These are phyloP conservation scores for Dinocampus coccinellae DNA, from an alignment of 2,888 invertebrate species.

Conservation along the genomic window DNA sequence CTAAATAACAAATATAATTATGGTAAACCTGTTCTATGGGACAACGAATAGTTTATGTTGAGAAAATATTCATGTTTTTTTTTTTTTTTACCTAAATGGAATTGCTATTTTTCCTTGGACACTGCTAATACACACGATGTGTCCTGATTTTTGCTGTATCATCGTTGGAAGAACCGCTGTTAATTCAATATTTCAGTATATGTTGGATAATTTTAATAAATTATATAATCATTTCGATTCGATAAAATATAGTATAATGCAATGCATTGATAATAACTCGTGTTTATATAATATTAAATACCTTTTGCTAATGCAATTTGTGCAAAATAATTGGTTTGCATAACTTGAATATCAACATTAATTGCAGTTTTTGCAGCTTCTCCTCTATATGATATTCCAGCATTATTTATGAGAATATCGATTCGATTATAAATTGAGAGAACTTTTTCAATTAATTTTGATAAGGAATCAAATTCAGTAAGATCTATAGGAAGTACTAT, in stretches of 20 bases:
- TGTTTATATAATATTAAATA: slow-evolving; percentile 61
- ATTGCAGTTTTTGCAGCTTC: slow-evolving; percentile 80
- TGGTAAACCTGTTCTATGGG: too few relatives aligned
- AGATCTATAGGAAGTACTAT: slow-evolving; percentile 83
- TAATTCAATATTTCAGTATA: slow-evolving; percentile 63
- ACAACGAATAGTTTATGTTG: too few relatives aligned
- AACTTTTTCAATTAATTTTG: slow-evolving; percentile 76
- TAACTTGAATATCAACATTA: slow-evolving; percentile 87
- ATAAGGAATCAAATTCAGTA: slow-evolving; percentile 77
- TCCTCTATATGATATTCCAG: slow-evolving; percentile 88
- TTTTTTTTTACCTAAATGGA: slow-evolving; percentile 75
- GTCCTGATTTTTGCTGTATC: slow-evolving; percentile 81
- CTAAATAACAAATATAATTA: slow-evolving; percentile 66
- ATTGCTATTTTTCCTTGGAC: slow-evolving; percentile 93
- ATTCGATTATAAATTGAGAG: slow-evolving; percentile 80
- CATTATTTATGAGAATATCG: slow-evolving; percentile 94
- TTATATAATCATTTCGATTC: background rate
- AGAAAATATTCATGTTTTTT: background rate
- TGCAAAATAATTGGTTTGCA: slow-evolving; percentile 96
- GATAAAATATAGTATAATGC: background rate
- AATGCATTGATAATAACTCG: background rate
- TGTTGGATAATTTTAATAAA: background rate
- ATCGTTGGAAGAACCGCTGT: slow-evolving; percentile 86
- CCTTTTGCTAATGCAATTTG: slow-evolving; percentile 92
- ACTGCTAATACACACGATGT: slow-evolving; percentile 91